A percentile compares a stretch with the other conserved stretches of the same genome.
Evolutionary conservation across 2,113 vertebrate genomes (phyloP).

Genomic region (Typhlomys cinereus): DNA sequence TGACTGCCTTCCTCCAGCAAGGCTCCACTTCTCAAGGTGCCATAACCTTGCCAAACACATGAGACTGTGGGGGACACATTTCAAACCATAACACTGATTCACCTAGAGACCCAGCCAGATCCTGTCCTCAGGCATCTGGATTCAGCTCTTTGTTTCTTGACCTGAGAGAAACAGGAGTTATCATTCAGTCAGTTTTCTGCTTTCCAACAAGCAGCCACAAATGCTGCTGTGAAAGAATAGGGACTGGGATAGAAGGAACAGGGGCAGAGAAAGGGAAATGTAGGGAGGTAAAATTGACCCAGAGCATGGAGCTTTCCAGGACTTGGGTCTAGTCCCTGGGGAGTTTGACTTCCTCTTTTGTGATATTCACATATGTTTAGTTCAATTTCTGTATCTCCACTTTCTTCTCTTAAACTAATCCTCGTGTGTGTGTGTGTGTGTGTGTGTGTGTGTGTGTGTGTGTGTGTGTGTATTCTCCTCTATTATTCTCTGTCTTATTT

Average conservation of each 20-base stretch:
- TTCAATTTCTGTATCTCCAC: accelerated
- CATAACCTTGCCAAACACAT: too few species aligned
- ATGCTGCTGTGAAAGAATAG: neutral
- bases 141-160: neutral
- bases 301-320: neutral
- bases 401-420: neutral
- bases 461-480: too few species aligned
- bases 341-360: neutral
- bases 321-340: neutral
- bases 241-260: neutral
- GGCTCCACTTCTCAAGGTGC: too few species aligned
- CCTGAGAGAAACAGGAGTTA: neutral
- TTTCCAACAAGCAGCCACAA: neutral
- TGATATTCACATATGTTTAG: neutral
- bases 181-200: neutral
- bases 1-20: too few species aligned
- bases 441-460: too few species aligned
- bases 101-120: neutral
- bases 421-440: too few species aligned
- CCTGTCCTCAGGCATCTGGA: neutral
- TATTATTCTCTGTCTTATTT: too few species aligned
- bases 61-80: too few species aligned
- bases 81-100: too few species aligned
- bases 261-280: neutral
- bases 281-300: neutral